Evolutionary conservation across 2,113 vertebrate genomes (phyloP).

Genomic region (Carassius auratus): DNA sequence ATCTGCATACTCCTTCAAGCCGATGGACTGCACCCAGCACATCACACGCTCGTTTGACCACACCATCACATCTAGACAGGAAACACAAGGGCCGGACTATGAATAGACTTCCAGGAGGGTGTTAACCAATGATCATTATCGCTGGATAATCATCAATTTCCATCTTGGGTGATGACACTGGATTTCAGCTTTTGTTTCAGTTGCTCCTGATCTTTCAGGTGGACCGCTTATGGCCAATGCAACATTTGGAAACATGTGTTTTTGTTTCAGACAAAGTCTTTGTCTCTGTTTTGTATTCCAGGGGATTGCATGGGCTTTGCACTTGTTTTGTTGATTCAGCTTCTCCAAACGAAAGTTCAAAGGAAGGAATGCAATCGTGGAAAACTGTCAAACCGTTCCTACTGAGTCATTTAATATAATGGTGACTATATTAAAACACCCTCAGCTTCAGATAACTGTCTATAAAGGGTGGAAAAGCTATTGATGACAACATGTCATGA

Average conservation of each 20-base stretch:
- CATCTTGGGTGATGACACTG: background rate
- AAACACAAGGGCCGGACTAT: slow-evolving; percentile 1
- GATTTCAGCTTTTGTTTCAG: background rate
- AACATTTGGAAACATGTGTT: slow-evolving; percentile 12
- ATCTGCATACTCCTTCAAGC: slow-evolving; percentile 90
- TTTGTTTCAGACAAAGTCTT: slow-evolving; percentile 8
- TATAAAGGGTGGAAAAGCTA: background rate
- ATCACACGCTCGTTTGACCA: slow-evolving; percentile 94
- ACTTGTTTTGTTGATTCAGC: slow-evolving; percentile 25
- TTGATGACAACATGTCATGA: background rate
- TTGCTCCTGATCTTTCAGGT: background rate
- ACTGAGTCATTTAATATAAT: background rate
- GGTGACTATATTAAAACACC: slow-evolving; percentile 6
- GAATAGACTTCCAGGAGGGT: background rate
- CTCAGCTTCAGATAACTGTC: background rate
- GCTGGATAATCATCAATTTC: background rate
- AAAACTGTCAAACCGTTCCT: background rate
- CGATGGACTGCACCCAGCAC: slow-evolving; percentile 89
- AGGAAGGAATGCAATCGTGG: slow-evolving; percentile 24
- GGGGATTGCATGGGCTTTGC: background rate
- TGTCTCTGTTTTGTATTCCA: slow-evolving; percentile 27
- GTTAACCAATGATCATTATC: background rate
- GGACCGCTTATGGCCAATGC: background rate
- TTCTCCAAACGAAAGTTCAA: slow-evolving; percentile 9
- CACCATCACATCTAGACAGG: slow-evolving; percentile 87